Base-by-base conservation (phyloP, 2,888 invertebrate genomes). In the Melitaea athalia region DNA sequence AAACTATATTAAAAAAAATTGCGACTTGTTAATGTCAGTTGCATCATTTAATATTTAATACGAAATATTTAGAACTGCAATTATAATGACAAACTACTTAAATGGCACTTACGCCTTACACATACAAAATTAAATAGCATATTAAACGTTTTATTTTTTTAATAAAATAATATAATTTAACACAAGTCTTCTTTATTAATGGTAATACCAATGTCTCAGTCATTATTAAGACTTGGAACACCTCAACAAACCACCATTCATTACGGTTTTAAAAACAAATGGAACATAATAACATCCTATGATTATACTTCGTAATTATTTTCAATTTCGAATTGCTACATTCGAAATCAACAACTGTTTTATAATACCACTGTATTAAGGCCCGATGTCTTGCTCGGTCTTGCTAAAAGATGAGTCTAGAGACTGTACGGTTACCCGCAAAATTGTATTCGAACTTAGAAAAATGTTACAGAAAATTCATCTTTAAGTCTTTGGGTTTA, bases 301-400 rank as follows among this genome's bases (percentile, higher is more conserved):
- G 81, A 82, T 77, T 79, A 79, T 79, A 76, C 72, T 67, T 72
- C 71, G 78, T 84, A 86, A 88, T 88, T 87, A 87, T 83, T 85
- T 82, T 72, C 77, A 82, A 87, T 82, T 84, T 83, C 74, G 78
- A 83, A 85, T 83, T 81, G 79, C 76, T 80, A 75, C 78, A 81
- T 86, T 84, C 80, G 80, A 83, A 84, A 83, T 87, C 85, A 84
- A 86, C 88, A 89, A 87, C 88, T 87, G 86, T 83, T 85, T 79
- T 81, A 77, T 79, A 78, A 81, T 76, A 69, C 76, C 72, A 68
- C 83, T 81, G 68, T 79, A 78, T 74, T 75, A 76, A 78, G 83
- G 77, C 59, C 82, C 70, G 74, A 67, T 55, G 70, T 74, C 74
- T 75, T 69, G 66, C 72, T 74, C 72, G 69, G 75, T 70, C 76